Percentiles rank a stretch among this genome's conserved stretches.
phyloP scores from a whole-genome alignment of 2,888 invertebrate genomes.

The Caenorhabditis becei region DNA sequence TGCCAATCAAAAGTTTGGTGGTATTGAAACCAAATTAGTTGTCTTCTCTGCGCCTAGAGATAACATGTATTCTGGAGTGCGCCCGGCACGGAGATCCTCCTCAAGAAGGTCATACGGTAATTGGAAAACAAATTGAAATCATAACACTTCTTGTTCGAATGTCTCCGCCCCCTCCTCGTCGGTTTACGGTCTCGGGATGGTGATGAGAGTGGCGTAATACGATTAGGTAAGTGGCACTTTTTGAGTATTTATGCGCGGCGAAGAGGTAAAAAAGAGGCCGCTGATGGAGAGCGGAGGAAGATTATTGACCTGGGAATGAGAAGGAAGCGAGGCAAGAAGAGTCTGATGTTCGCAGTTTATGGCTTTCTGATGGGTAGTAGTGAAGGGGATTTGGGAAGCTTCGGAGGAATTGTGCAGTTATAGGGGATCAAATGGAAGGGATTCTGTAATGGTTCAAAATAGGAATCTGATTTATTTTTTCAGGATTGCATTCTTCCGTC shows the following conservation, averaged over 20 bases:
- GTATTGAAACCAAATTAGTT: slow-evolving; percentile 38
- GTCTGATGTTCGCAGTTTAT: slow-evolving; percentile 26
- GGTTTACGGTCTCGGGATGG: slow-evolving; percentile 42
- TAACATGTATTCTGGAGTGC: neutral
- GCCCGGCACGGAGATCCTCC: slow-evolving; percentile 18
- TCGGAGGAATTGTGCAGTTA: slow-evolving; percentile 17
- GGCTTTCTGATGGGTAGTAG: slow-evolving; percentile 34
- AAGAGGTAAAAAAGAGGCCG: slow-evolving; percentile 39
- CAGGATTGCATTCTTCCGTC: too few species aligned
- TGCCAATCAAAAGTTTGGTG: slow-evolving; percentile 20
- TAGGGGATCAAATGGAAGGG: neutral
- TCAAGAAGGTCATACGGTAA: slow-evolving; percentile 57
- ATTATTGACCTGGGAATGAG: slow-evolving; percentile 57
- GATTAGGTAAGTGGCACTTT: slow-evolving; percentile 60
- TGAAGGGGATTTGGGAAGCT: neutral
- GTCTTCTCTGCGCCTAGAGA: slow-evolving; percentile 6
- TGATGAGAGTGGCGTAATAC: slow-evolving; percentile 55
- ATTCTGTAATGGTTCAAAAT: too few species aligned
- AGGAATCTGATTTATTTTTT: too few species aligned
- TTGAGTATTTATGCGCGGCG: slow-evolving; percentile 49
- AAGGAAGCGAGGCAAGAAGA: slow-evolving; percentile 1
- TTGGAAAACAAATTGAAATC: slow-evolving; percentile 61
- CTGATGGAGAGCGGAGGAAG: slow-evolving; percentile 44
- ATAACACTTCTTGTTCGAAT: slow-evolving; percentile 23
- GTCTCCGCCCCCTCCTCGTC: neutral